Evolutionary conservation across 2,797 vertebrate species (phyloP), one percentile per base, ranked within the genome.

Genomic region (Ispidina picta): DNA sequence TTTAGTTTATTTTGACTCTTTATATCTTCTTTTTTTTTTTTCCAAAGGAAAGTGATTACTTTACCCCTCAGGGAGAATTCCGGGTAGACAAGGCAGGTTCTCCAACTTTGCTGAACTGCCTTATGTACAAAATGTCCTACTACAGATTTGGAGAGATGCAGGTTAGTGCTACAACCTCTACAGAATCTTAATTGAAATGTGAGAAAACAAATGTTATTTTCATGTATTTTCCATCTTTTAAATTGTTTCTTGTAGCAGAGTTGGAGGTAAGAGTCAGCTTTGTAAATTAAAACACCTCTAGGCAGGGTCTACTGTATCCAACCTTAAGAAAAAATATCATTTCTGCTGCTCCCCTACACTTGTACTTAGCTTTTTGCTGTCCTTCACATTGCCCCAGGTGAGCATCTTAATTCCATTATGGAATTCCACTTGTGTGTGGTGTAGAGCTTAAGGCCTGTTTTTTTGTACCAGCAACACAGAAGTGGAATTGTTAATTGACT

Each of bases 111-210:
- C 98, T 99, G 93, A 99, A 99, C 97, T 99, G 99, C 95, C 98
- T 99, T 94, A 99, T 99, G 99, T 99, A 99, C 97, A 99, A 99
- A 98, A 99, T 99, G 99, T 99, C 99, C 9, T 99, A 99, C 92
- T 99, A 99, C 96, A 98, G 99, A 97, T 99, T 99, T 96, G 99
- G 99, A 81, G 99, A 99, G 98, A 99, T 99, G 99, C 99, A 99
- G 98, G 99, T 99, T 82, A 96, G 97, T 97, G 89, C 65, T 69
- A 58, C 54, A 75, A 12, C 25, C 83, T 94, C 14, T 31, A 17
- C 28, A 72, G 31, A 82, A 51, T 44, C 39, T 15, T 70, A 56
- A 73, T 2, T 85, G 76, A 75, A 81, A 81, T 63, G 35, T 58
- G n/a, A 86, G 69, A 64, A 90, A 71, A 49, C 6, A 73, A 56